These are phyloP conservation scores for Toxostoma redivivum DNA, from an alignment of 2,113 vertebrate genomes.

Conservation along the genomic window DNA sequence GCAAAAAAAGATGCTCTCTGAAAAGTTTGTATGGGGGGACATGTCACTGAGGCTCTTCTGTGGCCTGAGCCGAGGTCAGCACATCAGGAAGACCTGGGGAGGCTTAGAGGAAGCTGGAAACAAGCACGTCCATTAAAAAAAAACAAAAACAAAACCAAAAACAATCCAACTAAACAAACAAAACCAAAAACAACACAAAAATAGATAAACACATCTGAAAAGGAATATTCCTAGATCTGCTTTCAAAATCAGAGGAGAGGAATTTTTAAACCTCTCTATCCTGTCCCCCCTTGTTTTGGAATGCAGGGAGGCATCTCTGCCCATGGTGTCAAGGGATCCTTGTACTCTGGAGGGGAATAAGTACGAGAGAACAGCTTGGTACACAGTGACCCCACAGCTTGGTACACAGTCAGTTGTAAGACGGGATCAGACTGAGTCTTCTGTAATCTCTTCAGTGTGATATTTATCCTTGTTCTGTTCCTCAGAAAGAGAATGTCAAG, in stretches of 20 bases:
- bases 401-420: not conserved
- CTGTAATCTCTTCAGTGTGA: not conserved
- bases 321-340: accelerated
- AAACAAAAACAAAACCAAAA: not conserved
- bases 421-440: not conserved
- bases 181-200: not conserved
- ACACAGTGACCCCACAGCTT: not conserved
- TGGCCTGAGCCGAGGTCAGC: not conserved
- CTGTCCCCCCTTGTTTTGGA: not conserved
- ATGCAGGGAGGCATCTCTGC: not conserved
- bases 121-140: accelerated
- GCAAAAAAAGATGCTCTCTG: not conserved
- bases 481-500: not conserved
- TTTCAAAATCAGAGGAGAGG: not conserved
- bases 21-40: not conserved
- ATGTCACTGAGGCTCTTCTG: not conserved
- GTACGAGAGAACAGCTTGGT: not conserved
- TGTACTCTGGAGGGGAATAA: accelerated
- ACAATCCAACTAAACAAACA: not conserved
- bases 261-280: not conserved
- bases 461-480: not conserved
- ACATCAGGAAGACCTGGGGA: not conserved
- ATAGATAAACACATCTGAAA: not conserved
- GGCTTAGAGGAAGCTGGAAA: not conserved
- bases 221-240: not conserved